Percentiles rank a stretch among this genome's conserved stretches.
phyloP scores from a whole-genome alignment of 37 sponge, comb jelly and placozoan genomes.

The Aphrocallistes beatrix region DNA sequence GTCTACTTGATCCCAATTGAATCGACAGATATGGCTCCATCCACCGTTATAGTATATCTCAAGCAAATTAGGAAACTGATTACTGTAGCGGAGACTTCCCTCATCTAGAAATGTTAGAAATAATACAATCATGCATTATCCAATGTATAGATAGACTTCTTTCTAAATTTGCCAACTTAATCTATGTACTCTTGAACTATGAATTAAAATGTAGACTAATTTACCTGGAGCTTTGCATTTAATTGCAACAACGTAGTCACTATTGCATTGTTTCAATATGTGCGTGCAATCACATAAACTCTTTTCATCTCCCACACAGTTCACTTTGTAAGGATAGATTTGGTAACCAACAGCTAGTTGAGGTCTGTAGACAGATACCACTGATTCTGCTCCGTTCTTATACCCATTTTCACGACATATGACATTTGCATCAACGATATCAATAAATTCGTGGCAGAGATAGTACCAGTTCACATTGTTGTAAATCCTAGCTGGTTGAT shows the following conservation, averaged over 20 bases:
- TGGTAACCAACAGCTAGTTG: not conserved
- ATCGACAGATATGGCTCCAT: not conserved
- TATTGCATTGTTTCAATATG: not conserved
- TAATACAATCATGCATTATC: too few relatives aligned
- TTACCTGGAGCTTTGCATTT: not conserved
- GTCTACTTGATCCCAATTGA: not conserved
- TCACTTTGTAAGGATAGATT: not conserved
- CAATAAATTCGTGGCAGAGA: not conserved
- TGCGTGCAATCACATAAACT: not conserved
- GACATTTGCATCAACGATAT: not conserved
- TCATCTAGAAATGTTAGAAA: not conserved
- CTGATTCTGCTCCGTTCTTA: not conserved
- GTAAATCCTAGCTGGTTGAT: not conserved
- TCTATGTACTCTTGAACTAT: too few relatives aligned
- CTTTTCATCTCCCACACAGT: not conserved
- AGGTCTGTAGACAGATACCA: not conserved
- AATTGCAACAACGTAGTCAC: not conserved
- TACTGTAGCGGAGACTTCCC: not conserved
- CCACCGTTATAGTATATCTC: not conserved
- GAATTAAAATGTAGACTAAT: too few relatives aligned
- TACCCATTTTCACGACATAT: not conserved
- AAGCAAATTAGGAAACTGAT: not conserved
- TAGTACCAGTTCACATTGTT: not conserved
- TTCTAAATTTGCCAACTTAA: too few relatives aligned
- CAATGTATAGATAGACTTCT: too few relatives aligned